A percentile compares a stretch with the other conserved stretches of the same genome.
phyloP scores from a whole-genome alignment of 2,113 vertebrate species.

The Triplophysa siluroides region DNA sequence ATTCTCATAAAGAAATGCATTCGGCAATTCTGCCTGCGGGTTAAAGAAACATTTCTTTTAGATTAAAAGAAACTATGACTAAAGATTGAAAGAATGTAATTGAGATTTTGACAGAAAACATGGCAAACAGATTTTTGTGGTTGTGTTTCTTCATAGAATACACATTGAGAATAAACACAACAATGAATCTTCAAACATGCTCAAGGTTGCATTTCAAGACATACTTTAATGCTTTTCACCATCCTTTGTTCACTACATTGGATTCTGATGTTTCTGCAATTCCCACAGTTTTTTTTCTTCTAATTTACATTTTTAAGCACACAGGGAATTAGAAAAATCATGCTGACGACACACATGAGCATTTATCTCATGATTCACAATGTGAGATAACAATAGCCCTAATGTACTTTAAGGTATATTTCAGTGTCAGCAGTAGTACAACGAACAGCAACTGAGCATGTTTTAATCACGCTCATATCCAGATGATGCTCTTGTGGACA shows the following conservation, averaged over 20 bases:
- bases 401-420: not conserved
- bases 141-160: too few species aligned
- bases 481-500: not conserved
- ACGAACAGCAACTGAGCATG: not conserved
- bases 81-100: too few species aligned
- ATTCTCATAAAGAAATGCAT: too few species aligned
- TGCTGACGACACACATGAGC: not conserved
- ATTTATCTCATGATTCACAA: not conserved
- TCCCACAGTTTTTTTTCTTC: not conserved
- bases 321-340: not conserved
- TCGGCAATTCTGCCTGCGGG: too few species aligned
- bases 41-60: too few species aligned
- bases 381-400: not conserved
- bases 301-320: slow-evolving; percentile 4
- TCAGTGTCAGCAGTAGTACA: not conserved
- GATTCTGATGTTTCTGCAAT: too few species aligned
- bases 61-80: too few species aligned
- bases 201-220: not conserved
- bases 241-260: not conserved
- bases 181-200: not conserved
- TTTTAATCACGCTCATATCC: not conserved
- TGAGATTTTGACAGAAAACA: too few species aligned
- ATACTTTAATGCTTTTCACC: not conserved
- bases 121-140: too few species aligned
- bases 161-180: too few species aligned